Base-by-base conservation (phyloP, 2,113 vertebrate species). In the Orthonyx spaldingii region DNA sequence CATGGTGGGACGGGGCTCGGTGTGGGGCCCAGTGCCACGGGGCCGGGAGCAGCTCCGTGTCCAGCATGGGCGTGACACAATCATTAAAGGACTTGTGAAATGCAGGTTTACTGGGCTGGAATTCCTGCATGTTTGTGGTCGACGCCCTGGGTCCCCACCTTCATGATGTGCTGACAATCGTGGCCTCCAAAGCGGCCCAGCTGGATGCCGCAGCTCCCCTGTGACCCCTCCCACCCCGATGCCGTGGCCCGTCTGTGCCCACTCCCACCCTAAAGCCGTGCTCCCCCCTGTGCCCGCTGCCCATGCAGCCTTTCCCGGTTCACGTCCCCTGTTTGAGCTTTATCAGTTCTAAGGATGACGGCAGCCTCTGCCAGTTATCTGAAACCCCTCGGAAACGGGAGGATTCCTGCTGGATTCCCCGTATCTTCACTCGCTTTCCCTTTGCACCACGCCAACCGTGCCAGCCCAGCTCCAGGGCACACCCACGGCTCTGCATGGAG, bases 1-100 rank as follows among this genome's bases (percentile, higher is more conserved):
- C 42, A 3, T 3, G 6, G 42, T 0, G 1, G 81, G 32, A 56
- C 2, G 14, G 52, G 70, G 49, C 33, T 42, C 0, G 1, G 57
- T 1, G 4, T 32, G 4, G 56, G 72, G 47, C 85, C 10, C 0
- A 4, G 84, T 64, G 80, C 88, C n/a, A 1, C 1, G 26, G 80
- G 56, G 41, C 60, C 0, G 1, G 90, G 60, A 50, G 47, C 93
- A 82, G 78, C 65, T 87, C 82, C 3, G 4, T 75, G 93, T 46
- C 89, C 79, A 30, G 39, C 3, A 4, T 3, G 3, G 32, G 10
- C 5, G 61, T 85, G 94, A 70, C 2, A 0, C 83, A 52, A 56
- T 32, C 87, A 96, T 96, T 96, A 96, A 96, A 96, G 80, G 63
- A 86, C 60, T 96, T 91, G 86, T 10, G 30, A 93, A 93, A 90